A percentile compares a stretch with the other conserved stretches of the same genome.
These are phyloP conservation scores for Stichopus chloronotus DNA, from an alignment of 35 echinoderm and acorn worm species.

Conservation along the genomic window DNA sequence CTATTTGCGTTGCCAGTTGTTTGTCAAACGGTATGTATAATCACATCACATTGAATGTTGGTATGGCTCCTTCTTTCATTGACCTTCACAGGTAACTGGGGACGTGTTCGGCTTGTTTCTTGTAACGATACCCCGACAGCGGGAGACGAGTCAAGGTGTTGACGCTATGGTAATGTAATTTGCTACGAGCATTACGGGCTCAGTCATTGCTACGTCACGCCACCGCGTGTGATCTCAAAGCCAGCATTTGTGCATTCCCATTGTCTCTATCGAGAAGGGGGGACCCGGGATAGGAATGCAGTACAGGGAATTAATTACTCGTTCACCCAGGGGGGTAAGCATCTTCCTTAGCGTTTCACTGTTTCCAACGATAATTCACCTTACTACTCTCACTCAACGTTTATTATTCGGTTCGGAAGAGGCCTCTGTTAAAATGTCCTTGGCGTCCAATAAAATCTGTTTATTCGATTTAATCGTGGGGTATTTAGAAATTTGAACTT, in stretches of 20 bases:
- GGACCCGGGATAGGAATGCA: background rate
- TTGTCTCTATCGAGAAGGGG: background rate
- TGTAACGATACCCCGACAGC: background rate
- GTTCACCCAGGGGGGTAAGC: constrained; percentile 17
- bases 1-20: no score
- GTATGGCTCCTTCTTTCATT: background rate
- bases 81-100: constrained; percentile 26
- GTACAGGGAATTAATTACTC: constrained; percentile 44
- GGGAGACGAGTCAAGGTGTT: constrained; percentile 42
- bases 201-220: constrained; percentile 27
- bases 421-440: constrained; percentile 10
- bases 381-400: background rate
- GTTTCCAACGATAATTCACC: constrained; percentile 1
- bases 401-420: constrained; percentile 4
- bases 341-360: background rate
- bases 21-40: no score
- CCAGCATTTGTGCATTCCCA: constrained; percentile 5
- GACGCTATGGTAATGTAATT: constrained; percentile 38
- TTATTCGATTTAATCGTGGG: background rate
- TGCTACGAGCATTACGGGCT: constrained; percentile 14
- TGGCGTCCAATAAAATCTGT: constrained; percentile 14
- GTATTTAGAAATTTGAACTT: constrained; percentile 4
- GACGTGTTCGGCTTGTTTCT: background rate
- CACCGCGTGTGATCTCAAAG: constrained; percentile 27
- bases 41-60: no score